A percentile compares a stretch with the other conserved stretches of the same genome.
Conservation (phyloP, 2,797 vertebrate species). For the Cygnus olor region DNA sequence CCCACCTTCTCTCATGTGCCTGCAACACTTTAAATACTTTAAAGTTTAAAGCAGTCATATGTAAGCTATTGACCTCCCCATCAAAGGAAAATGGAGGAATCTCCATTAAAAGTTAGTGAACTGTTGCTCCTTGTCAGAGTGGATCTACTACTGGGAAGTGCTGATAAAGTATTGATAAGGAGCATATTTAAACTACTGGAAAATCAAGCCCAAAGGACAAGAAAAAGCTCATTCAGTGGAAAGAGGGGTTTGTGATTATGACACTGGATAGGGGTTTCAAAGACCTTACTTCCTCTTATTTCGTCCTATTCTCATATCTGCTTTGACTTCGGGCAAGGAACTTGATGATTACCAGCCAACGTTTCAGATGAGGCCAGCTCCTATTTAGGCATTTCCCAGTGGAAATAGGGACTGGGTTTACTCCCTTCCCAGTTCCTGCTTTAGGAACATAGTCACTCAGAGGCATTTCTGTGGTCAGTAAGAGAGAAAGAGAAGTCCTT, state of each 20-base stretch:
- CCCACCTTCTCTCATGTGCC: neutral
- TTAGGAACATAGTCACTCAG: neutral
- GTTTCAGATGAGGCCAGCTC: neutral
- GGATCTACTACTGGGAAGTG: neutral
- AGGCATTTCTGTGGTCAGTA: neutral
- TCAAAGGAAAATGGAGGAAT: slow-evolving; percentile 11
- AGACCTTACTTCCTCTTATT: neutral
- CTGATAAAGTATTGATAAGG: slow-evolving; percentile 31
- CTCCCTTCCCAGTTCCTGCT: neutral
- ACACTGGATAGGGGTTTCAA: neutral
- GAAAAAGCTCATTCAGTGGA: slow-evolving; percentile 11
- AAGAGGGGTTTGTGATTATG: slow-evolving; percentile 3
- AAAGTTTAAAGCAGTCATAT: neutral
- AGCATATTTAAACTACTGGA: slow-evolving; percentile 25
- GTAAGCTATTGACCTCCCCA: neutral
- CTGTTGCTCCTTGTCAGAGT: neutral
- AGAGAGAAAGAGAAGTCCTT: neutral
- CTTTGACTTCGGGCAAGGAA: neutral
- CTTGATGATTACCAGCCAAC: neutral
- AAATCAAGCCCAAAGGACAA: slow-evolving; percentile 34
- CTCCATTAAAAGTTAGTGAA: neutral
- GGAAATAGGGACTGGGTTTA: neutral
- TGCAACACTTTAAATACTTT: slow-evolving; percentile 5
- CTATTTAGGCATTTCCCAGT: neutral
- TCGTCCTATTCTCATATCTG: neutral